phyloP scores from a whole-genome alignment of 2,797 vertebrate species.

The Pangasius sanitwongsei region DNA sequence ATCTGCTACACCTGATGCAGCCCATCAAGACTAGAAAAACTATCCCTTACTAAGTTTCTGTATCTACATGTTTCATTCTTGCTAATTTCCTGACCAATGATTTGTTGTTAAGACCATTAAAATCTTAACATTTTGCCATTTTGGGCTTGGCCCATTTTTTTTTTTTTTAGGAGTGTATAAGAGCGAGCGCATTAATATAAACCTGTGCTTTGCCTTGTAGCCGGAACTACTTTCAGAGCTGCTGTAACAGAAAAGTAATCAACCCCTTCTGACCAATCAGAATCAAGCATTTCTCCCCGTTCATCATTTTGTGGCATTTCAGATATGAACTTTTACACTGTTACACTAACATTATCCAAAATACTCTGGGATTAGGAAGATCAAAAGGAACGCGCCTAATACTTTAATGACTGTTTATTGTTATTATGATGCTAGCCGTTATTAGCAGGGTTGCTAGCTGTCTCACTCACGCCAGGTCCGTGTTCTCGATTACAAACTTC shows the following conservation, averaged over 20 bases:
- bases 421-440: not conserved
- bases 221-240: not conserved
- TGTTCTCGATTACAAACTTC: conserved; percentile 97
- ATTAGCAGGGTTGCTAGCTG: not conserved
- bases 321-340: not conserved
- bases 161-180: too few species aligned
- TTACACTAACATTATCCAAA: not conserved
- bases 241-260: not conserved
- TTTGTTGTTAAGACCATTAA: too few species aligned
- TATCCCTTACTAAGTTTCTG: too few species aligned
- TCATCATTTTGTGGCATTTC: not conserved
- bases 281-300: not conserved
- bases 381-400: not conserved
- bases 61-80: too few species aligned
- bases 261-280: not conserved
- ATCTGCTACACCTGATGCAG: too few species aligned
- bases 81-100: too few species aligned
- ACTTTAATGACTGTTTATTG: not conserved
- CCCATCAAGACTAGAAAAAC: too few species aligned
- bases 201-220: not conserved
- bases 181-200: not conserved
- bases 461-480: conserved; percentile 89
- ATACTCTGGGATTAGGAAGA: not conserved
- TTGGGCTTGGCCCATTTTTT: too few species aligned
- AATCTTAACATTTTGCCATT: too few species aligned